Conservation (phyloP, 2,888 invertebrate genomes). For the Colletes collaris region DNA sequence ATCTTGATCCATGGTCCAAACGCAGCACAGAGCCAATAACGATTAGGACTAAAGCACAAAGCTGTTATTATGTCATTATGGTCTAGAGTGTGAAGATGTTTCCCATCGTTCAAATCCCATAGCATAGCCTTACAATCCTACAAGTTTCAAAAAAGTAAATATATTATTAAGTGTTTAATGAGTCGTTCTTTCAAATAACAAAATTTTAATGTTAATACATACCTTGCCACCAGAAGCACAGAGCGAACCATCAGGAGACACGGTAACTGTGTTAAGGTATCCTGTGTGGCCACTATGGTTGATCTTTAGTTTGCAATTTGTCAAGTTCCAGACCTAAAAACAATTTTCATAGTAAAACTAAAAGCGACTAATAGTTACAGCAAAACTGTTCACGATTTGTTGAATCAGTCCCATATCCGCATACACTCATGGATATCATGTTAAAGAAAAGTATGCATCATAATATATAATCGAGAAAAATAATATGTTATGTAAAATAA, state of each 20-base stretch:
- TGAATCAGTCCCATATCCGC: constrained; percentile 82
- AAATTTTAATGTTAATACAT: constrained; percentile 33
- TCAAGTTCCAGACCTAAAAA: constrained; percentile 96
- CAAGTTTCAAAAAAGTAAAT: constrained; percentile 23
- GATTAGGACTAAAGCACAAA: constrained; percentile 99
- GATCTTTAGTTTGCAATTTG: constrained; percentile 99
- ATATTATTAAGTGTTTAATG: neutral
- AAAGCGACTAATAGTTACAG: neutral
- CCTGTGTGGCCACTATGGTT: constrained; percentile 99
- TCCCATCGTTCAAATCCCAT: constrained; percentile 99
- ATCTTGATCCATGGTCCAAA: constrained; percentile 99
- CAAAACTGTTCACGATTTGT: constrained; percentile 3
- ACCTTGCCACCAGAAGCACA: constrained; percentile 99
- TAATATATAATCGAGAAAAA: constrained; percentile 17
- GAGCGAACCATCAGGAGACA: constrained; percentile 99
- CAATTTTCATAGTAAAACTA: neutral
- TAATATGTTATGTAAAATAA: neutral
- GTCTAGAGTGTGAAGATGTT: constrained; percentile 98
- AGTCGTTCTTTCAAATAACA: neutral
- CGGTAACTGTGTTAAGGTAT: constrained; percentile 99
- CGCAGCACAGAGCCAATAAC: constrained; percentile 99
- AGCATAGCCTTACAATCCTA: constrained; percentile 99
- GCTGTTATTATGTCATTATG: constrained; percentile 99
- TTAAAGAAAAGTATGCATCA: constrained; percentile 74
- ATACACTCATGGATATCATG: constrained; percentile 80